Percentiles rank a stretch among this genome's conserved stretches.
phyloP scores from a whole-genome alignment of 2,797 vertebrate species.

The Spinus olivaceus region DNA sequence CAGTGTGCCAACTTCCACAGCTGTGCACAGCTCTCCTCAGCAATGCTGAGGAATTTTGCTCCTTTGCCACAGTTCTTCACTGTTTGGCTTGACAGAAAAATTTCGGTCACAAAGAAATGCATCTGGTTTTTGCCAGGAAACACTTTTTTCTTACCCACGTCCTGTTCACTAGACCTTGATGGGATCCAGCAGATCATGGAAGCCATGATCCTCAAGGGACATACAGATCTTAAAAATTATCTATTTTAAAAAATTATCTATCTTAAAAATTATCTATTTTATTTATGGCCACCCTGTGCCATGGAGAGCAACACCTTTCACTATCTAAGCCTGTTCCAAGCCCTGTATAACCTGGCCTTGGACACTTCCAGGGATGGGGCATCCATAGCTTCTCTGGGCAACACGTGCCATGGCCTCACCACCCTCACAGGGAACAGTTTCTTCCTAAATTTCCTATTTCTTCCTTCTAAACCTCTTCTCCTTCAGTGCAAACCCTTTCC shows the following conservation, averaged over 20 bases:
- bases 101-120: background rate
- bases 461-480: background rate
- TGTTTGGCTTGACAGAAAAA: background rate
- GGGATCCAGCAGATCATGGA: background rate
- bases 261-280: background rate
- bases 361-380: background rate
- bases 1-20: background rate
- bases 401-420: fast-evolving
- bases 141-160: background rate
- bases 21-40: background rate
- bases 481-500: background rate
- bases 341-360: background rate
- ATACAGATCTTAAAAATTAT: too few relatives aligned
- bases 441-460: background rate
- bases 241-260: background rate
- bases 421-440: background rate
- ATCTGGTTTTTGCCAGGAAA: background rate
- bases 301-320: background rate
- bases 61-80: background rate
- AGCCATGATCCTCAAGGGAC: fast-evolving
- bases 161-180: background rate
- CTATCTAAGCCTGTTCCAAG: background rate
- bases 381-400: background rate
- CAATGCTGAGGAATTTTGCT: background rate
- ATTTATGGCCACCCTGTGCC: fast-evolving